These are phyloP conservation scores for Ormyrus labotus DNA, from an alignment of 2,888 invertebrate species.

Conservation along the genomic window DNA sequence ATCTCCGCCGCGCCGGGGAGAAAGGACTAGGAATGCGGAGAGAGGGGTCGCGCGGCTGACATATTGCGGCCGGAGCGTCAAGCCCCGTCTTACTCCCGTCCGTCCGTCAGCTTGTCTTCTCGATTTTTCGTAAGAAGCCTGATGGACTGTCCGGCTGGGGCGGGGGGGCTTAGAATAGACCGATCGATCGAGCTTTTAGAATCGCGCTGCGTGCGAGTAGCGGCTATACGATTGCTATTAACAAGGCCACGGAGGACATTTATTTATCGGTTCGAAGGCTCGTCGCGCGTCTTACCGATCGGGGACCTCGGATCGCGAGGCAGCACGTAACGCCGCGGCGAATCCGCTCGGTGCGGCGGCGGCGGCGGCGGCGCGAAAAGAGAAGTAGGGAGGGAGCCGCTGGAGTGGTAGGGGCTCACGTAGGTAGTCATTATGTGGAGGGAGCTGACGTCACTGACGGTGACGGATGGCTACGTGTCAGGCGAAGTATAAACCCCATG, in stretches of 20 bases:
- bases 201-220: too few species aligned
- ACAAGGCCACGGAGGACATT: conserved; percentile 20
- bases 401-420: conserved; percentile 61
- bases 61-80: conserved; percentile 55
- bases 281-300: conserved; percentile 56
- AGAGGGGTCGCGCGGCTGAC: conserved; percentile 49
- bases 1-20: conserved; percentile 62
- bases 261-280: conserved; percentile 57
- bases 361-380: conserved; percentile 32
- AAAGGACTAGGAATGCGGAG: conserved; percentile 47
- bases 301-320: conserved; percentile 35
- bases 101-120: conserved; percentile 8
- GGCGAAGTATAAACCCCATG: conserved; percentile 76
- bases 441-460: conserved; percentile 76
- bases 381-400: conserved; percentile 11
- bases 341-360: background rate
- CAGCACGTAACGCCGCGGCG: conserved; percentile 20
- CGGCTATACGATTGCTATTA: too few species aligned
- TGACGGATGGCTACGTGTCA: conserved; percentile 76
- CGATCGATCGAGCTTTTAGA: background rate
- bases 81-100: conserved; percentile 24
- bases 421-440: conserved; percentile 76
- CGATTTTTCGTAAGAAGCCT: background rate
- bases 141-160: too few species aligned
- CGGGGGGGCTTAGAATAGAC: background rate